A percentile compares a stretch with the other conserved stretches of the same genome.
Evolutionary conservation across 1,140 invertebrate species (phyloP).

Genomic region (Drosophila sturtevanti): DNA sequence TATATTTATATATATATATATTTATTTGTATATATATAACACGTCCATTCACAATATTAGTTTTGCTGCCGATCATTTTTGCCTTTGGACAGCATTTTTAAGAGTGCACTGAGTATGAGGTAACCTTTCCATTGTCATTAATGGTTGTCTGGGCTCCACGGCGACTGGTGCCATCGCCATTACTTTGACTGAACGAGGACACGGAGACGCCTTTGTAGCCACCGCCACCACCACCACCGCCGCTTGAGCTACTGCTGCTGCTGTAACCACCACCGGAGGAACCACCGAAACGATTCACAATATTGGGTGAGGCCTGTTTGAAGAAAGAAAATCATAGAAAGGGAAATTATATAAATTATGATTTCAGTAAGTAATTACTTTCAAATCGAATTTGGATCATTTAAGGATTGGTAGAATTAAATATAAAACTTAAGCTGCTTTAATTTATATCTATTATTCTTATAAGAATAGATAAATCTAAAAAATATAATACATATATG

Average conservation of each 20-base stretch:
- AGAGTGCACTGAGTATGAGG: conserved; percentile 84
- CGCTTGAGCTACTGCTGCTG: conserved; percentile 82
- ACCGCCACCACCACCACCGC: conserved; percentile 80
- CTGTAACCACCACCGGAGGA: conserved; percentile 75
- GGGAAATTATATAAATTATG: not conserved
- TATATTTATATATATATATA: conserved; percentile 44
- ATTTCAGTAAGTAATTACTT: not conserved
- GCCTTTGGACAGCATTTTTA: conserved; percentile 27
- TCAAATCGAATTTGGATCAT: not conserved
- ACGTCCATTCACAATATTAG: conserved; percentile 27
- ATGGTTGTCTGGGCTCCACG: conserved; percentile 87
- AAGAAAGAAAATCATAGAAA: not conserved
- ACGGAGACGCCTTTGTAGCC: conserved; percentile 85
- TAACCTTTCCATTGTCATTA: conserved; percentile 89
- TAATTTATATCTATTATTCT: no score
- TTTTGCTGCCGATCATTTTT: conserved; percentile 10
- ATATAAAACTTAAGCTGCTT: no score
- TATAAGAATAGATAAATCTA: no score
- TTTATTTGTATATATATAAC: conserved; percentile 31
- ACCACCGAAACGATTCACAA: conserved; percentile 84
- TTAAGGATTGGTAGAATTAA: no score
- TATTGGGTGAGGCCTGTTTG: conserved; percentile 84
- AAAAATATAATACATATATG: no score
- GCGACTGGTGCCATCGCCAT: conserved; percentile 85
- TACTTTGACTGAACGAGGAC: conserved; percentile 85